Evolutionary conservation across 2,113 vertebrate species (phyloP).

Genomic region (Alces alces): DNA sequence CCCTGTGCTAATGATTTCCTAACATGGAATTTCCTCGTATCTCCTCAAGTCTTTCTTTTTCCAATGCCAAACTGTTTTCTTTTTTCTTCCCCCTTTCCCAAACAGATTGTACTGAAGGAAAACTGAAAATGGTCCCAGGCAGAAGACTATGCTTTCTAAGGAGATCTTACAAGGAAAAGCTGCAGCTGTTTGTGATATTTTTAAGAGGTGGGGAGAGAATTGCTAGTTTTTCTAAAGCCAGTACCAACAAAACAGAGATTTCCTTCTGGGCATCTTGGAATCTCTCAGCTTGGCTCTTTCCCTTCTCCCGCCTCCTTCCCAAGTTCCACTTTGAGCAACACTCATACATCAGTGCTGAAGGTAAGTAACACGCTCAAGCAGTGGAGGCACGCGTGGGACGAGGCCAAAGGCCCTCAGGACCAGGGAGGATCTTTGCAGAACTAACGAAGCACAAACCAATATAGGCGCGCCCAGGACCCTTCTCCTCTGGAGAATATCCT

Average conservation of each 20-base stretch:
- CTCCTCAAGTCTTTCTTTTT: slow-evolving; percentile 73
- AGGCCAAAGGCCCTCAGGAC: background rate
- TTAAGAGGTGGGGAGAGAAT: background rate
- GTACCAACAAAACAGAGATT: background rate
- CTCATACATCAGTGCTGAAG: background rate
- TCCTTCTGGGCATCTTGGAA: slow-evolving; percentile 10
- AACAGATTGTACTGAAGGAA: slow-evolving; percentile 64
- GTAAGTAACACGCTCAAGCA: background rate
- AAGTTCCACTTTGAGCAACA: slow-evolving; percentile 14
- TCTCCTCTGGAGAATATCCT: slow-evolving; percentile 19
- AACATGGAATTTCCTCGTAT: slow-evolving; percentile 85
- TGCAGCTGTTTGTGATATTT: slow-evolving; percentile 24
- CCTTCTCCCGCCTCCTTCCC: background rate
- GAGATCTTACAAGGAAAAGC: slow-evolving; percentile 30
- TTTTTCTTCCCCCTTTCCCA: background rate
- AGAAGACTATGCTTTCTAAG: slow-evolving; percentile 43
- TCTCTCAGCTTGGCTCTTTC: background rate
- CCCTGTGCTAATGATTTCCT: slow-evolving; percentile 84
- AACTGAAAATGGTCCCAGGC: slow-evolving; percentile 73
- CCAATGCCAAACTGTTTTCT: slow-evolving; percentile 57
- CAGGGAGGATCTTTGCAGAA: background rate
- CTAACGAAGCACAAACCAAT: slow-evolving; percentile 18
- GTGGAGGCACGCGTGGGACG: background rate
- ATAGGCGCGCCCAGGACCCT: background rate
- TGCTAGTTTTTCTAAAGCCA: background rate